phyloP scores from a whole-genome alignment of 2,888 invertebrate species.

The Philereme vetulata region DNA sequence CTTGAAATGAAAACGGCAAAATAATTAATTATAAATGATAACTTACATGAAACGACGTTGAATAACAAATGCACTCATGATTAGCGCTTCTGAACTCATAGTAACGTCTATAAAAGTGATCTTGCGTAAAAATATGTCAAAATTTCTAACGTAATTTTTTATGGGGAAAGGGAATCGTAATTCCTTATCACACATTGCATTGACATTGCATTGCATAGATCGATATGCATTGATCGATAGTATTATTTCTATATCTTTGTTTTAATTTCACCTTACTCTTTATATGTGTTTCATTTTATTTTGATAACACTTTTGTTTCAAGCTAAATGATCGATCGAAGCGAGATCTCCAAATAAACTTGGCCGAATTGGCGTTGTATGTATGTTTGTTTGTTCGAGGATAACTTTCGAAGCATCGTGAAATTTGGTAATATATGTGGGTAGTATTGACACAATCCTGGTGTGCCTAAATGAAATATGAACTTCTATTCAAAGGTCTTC shows the following conservation, averaged over 20 bases:
- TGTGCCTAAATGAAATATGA: too few relatives aligned
- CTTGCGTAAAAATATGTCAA: conserved; percentile 24
- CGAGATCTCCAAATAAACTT: too few relatives aligned
- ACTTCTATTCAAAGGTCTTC: too few relatives aligned
- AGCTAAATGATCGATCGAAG: too few relatives aligned
- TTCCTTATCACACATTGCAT: conserved; percentile 17
- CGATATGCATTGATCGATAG: conserved; percentile 5
- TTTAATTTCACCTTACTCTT: conserved; percentile 3
- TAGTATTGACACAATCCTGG: too few relatives aligned
- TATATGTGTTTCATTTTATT: too few relatives aligned
- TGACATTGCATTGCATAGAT: conserved; percentile 9
- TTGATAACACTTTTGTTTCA: too few relatives aligned
- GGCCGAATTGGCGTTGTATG: too few relatives aligned
- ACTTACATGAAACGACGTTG: conserved; percentile 26
- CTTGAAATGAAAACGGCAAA: neutral
- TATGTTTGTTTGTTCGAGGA: too few relatives aligned
- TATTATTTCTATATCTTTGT: conserved; percentile 14
- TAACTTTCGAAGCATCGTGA: too few relatives aligned
- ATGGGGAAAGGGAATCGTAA: conserved; percentile 13
- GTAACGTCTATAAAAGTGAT: conserved; percentile 8
- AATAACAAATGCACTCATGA: conserved; percentile 21
- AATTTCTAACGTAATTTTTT: conserved; percentile 4
- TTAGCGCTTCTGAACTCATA: conserved; percentile 1
- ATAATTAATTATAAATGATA: conserved; percentile 1
- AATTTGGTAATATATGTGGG: too few relatives aligned